These are phyloP conservation scores for Cyrtorhinus lividipennis DNA, from an alignment of 1,140 invertebrate genomes.

Conservation along the genomic window DNA sequence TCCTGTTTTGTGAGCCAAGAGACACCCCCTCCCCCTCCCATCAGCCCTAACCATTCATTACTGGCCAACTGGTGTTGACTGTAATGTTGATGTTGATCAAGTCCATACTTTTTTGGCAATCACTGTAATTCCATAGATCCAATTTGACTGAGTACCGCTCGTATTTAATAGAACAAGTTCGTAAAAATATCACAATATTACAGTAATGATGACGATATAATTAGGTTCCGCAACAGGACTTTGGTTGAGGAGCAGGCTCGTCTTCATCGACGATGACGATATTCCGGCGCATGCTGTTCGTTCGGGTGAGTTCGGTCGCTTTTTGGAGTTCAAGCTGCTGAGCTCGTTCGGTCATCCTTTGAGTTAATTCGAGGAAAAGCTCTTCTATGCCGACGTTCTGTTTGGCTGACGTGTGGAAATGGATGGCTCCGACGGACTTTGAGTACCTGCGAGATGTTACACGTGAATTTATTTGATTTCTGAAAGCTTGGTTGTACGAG, in stretches of 20 bases:
- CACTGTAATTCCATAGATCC: too few relatives aligned
- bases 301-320: slow-evolving; percentile 34
- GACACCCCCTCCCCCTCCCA: too few relatives aligned
- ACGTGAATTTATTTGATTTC: background rate
- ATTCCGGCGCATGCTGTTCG: slow-evolving; percentile 38
- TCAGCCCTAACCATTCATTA: too few relatives aligned
- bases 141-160: too few relatives aligned
- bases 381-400: slow-evolving; percentile 84
- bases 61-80: too few relatives aligned
- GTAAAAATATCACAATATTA: background rate
- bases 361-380: slow-evolving; percentile 74
- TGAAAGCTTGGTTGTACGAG: background rate
- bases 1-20: too few relatives aligned
- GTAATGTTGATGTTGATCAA: too few relatives aligned
- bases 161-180: background rate
- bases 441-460: slow-evolving; percentile 51
- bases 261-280: slow-evolving; percentile 48
- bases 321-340: slow-evolving; percentile 33
- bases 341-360: slow-evolving; percentile 43
- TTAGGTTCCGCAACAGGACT: slow-evolving; percentile 17
- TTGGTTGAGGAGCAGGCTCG: slow-evolving; percentile 9
- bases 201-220: too few relatives aligned
- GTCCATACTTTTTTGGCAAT: too few relatives aligned
- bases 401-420: slow-evolving; percentile 93
- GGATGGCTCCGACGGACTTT: slow-evolving; percentile 78